A percentile compares a stretch with the other conserved stretches of the same genome.
Evolutionary conservation across 2,113 vertebrate species (phyloP).

Genomic region (Uria lomvia): DNA sequence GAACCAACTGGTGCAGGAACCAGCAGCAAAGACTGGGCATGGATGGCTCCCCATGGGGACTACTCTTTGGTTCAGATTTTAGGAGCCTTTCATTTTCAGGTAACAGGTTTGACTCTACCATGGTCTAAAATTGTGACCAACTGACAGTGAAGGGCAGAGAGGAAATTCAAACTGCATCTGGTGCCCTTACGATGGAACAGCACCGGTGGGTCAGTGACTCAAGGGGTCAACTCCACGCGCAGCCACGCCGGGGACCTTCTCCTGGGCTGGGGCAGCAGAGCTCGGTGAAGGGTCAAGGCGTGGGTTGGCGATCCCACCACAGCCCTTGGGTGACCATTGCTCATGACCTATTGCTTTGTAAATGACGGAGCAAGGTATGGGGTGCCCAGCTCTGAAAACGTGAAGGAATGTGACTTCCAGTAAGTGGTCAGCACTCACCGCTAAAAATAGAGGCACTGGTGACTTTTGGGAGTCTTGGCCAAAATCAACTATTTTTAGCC

Average conservation of each 20-base stretch:
- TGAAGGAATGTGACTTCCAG: constrained; percentile 31
- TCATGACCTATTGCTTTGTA: background rate
- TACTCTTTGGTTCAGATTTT: background rate
- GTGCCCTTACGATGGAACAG: background rate
- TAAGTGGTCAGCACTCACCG: constrained; percentile 23
- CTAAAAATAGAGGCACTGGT: constrained; percentile 60
- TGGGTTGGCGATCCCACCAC: background rate
- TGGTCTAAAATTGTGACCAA: background rate
- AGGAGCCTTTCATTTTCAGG: background rate
- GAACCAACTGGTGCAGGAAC: background rate
- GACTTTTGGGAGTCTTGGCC: constrained; percentile 38
- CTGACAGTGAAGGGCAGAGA: background rate
- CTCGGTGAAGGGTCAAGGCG: background rate
- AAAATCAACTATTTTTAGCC: constrained; percentile 60
- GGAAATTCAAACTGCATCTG: background rate
- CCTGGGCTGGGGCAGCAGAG: background rate
- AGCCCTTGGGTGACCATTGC: background rate
- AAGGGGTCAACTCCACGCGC: rapidly evolving
- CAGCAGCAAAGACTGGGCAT: background rate
- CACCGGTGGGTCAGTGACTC: background rate
- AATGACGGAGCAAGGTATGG: background rate
- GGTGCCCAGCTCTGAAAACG: background rate
- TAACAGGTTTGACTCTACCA: background rate
- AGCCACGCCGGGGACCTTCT: background rate
- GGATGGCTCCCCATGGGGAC: background rate